A percentile compares a stretch with the other conserved stretches of the same genome.
phyloP scores from a whole-genome alignment of 2,797 vertebrate species.

The Catostomus latipinnis region DNA sequence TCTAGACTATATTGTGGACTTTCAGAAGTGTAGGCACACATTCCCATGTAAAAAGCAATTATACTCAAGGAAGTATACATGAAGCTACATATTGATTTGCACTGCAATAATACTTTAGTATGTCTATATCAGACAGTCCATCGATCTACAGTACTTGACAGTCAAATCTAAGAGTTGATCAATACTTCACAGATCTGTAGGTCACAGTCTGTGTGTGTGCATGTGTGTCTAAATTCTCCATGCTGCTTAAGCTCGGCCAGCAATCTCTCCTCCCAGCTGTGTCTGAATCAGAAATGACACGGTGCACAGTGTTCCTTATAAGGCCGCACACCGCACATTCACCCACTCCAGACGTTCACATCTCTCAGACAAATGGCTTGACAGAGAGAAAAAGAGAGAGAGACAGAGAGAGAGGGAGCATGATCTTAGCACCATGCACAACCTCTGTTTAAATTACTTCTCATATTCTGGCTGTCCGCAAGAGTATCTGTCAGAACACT shows the following conservation, averaged over 20 bases:
- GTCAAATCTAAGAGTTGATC: not conserved
- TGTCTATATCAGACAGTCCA: conserved; percentile 18
- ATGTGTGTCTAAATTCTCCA: conserved; percentile 13
- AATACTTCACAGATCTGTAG: not conserved
- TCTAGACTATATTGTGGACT: not conserved
- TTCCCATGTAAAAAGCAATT: conserved; percentile 1
- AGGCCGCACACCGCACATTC: conserved; percentile 37
- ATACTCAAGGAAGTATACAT: not conserved
- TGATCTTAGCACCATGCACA: conserved; percentile 27
- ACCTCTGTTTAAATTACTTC: conserved; percentile 28
- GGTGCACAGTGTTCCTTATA: conserved; percentile 39
- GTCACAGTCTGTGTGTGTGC: conserved; percentile 1
- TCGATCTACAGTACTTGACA: not conserved
- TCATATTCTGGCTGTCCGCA: conserved; percentile 9
- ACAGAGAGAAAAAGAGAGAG: not conserved
- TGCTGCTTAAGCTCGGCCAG: not conserved
- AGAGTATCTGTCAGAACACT: conserved; percentile 24
- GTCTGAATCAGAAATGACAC: conserved; percentile 39
- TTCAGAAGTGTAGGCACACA: not conserved
- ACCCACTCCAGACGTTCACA: conserved; percentile 38
- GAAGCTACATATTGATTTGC: conserved; percentile 11
- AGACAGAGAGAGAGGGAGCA: conserved; percentile 27
- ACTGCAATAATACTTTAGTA: conserved; percentile 13
- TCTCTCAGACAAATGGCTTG: conserved; percentile 42
- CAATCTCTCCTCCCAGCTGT: conserved; percentile 27